Conservation (phyloP, 2,888 invertebrate genomes). For the Megaustenia siamemsis region DNA sequence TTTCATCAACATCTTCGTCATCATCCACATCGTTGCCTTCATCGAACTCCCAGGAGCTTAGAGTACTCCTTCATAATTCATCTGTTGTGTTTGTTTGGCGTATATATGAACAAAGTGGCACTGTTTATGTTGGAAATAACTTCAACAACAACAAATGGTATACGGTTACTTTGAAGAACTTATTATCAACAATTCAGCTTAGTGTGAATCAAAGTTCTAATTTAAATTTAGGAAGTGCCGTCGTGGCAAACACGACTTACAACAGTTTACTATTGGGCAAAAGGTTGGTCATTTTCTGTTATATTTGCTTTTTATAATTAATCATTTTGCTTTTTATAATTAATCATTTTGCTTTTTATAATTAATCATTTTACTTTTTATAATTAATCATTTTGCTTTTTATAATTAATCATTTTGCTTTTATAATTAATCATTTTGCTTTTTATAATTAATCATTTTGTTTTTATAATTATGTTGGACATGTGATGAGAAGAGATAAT, state of each 20-base stretch:
- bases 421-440: too few species aligned
- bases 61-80: conserved; percentile 33
- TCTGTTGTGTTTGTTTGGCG: conserved; percentile 47
- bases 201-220: not conserved
- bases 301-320: not conserved
- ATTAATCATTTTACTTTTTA: too few species aligned
- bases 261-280: conserved; percentile 36
- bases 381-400: too few species aligned
- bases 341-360: too few species aligned
- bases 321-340: too few species aligned
- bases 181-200: conserved; percentile 23
- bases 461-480: too few species aligned
- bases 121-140: conserved; percentile 29
- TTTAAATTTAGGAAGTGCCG: not conserved
- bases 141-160: conserved; percentile 47
- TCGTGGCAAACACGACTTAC: conserved; percentile 41
- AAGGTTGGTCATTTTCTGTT: not conserved
- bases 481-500: too few species aligned
- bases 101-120: not conserved
- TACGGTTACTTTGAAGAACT: conserved; percentile 40
- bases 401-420: too few species aligned
- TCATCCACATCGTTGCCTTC: conserved; percentile 36
- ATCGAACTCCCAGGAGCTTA: conserved; percentile 22
- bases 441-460: too few species aligned
- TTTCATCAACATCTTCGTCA: not conserved